phyloP scores from a whole-genome alignment of 2,797 vertebrate genomes.

The Phyllotis vaccarum region DNA sequence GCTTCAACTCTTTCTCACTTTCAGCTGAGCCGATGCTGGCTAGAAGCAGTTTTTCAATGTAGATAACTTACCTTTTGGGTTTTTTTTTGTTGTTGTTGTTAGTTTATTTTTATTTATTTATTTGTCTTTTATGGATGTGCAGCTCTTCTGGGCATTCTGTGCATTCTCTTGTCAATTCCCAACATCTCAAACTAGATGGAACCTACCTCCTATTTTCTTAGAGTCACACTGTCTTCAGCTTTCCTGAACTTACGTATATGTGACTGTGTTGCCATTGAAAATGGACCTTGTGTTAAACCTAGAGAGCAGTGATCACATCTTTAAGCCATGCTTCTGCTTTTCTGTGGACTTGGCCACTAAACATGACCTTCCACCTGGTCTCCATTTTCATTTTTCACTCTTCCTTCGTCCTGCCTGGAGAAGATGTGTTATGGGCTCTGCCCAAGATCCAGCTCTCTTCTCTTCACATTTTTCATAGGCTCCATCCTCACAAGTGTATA shows the following conservation, averaged over 20 bases:
- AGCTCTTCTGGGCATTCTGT: neutral
- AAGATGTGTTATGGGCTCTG: neutral
- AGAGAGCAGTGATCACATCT: neutral
- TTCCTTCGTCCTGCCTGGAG: neutral
- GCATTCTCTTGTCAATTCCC: neutral
- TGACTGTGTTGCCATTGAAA: neutral
- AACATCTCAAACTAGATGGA: neutral
- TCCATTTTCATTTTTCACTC: neutral
- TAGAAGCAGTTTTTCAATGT: conserved; percentile 30
- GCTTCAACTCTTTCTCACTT: neutral
- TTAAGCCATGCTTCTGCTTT: neutral
- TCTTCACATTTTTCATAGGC: neutral
- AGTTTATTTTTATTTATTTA: too few relatives aligned
- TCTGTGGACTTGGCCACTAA: neutral
- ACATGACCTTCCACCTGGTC: neutral
- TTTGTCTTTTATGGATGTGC: neutral
- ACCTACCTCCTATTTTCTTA: neutral
- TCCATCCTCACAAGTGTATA: neutral
- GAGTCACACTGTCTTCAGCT: neutral
- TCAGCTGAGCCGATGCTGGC: neutral
- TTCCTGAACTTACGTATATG: neutral
- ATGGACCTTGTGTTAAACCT: neutral
- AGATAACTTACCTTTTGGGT: conserved; percentile 21
- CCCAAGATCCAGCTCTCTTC: neutral
- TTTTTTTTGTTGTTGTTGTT: too few relatives aligned